phyloP scores from a whole-genome alignment of 2,888 invertebrate genomes.

The Phaonia tiefii region DNA sequence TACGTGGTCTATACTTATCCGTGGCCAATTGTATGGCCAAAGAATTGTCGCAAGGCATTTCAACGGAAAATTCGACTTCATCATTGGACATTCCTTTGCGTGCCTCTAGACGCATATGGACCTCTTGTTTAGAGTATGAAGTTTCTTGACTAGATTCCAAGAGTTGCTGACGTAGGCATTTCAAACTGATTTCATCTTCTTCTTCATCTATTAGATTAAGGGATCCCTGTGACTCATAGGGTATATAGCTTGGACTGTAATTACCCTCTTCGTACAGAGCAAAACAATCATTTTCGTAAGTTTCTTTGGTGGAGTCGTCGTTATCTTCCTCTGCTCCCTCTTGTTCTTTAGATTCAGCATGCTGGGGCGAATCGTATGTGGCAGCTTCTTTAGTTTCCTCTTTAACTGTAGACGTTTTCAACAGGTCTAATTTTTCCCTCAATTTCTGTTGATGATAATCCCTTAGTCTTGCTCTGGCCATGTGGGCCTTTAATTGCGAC shows the following conservation, averaged over 20 bases:
- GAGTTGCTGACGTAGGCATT: conserved; percentile 87
- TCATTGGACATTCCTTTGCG: conserved; percentile 91
- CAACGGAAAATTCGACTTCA: conserved; percentile 95
- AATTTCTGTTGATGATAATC: conserved; percentile 96
- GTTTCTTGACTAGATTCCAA: conserved; percentile 52
- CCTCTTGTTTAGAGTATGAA: conserved; percentile 81
- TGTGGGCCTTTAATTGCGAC: conserved; percentile 97
- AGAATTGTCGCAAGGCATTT: conserved; percentile 87
- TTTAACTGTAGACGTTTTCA: conserved; percentile 91
- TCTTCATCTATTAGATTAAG: conserved; percentile 88
- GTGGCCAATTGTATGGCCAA: conserved; percentile 90
- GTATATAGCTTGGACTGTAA: conserved; percentile 90
- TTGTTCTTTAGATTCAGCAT: conserved; percentile 72
- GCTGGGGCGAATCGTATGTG: conserved; percentile 17
- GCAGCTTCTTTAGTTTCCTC: conserved; percentile 78
- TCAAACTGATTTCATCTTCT: conserved; percentile 88
- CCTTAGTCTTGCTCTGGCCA: conserved; percentile 93
- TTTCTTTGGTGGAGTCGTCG: conserved; percentile 58
- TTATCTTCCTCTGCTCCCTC: conserved; percentile 70
- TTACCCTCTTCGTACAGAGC: conserved; percentile 89
- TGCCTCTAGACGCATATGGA: conserved; percentile 89
- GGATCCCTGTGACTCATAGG: conserved; percentile 79
- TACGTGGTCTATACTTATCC: conserved; percentile 98
- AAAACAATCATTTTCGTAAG: conserved; percentile 79
- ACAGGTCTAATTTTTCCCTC: conserved; percentile 91